phyloP scores from a whole-genome alignment of 2,888 invertebrate genomes.

The Tachina grossa region DNA sequence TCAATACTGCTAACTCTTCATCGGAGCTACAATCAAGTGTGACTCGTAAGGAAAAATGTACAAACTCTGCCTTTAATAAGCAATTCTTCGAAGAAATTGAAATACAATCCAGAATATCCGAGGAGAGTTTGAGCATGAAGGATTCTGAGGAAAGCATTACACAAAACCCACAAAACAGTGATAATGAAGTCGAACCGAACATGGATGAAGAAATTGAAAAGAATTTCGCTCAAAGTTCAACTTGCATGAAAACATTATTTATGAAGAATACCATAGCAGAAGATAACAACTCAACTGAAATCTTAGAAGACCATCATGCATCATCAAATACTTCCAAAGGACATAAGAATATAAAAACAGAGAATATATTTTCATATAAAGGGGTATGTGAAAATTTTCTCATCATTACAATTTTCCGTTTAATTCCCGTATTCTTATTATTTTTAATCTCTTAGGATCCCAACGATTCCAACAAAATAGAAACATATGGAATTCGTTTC shows the following conservation, averaged over 20 bases:
- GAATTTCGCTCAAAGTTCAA: not conserved
- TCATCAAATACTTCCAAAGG: not conserved
- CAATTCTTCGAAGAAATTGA: constrained; percentile 67
- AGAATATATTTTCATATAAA: constrained; percentile 37
- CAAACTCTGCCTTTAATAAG: constrained; percentile 48
- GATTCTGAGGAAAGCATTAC: constrained; percentile 51
- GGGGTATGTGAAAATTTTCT: constrained; percentile 50
- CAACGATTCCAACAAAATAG: constrained; percentile 56
- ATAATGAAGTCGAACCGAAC: not conserved
- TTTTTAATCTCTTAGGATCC: constrained; percentile 50
- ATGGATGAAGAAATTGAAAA: not conserved
- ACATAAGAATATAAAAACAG: not conserved
- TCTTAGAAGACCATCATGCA: not conserved
- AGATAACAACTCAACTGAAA: not conserved
- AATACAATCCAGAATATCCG: constrained; percentile 69
- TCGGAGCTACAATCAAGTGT: not conserved
- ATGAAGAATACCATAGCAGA: not conserved
- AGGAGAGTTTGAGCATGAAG: constrained; percentile 69
- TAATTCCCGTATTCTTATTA: not conserved
- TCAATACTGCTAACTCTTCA: constrained; percentile 9
- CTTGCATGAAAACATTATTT: not conserved
- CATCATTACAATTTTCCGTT: too few species aligned
- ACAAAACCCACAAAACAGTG: not conserved
- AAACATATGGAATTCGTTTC: constrained; percentile 70
- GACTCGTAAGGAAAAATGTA: constrained; percentile 21